Percentiles rank a stretch among this genome's conserved stretches.
These are phyloP conservation scores for Drosophila vallismaia DNA, from an alignment of 2,888 invertebrate species.

Conservation along the genomic window DNA sequence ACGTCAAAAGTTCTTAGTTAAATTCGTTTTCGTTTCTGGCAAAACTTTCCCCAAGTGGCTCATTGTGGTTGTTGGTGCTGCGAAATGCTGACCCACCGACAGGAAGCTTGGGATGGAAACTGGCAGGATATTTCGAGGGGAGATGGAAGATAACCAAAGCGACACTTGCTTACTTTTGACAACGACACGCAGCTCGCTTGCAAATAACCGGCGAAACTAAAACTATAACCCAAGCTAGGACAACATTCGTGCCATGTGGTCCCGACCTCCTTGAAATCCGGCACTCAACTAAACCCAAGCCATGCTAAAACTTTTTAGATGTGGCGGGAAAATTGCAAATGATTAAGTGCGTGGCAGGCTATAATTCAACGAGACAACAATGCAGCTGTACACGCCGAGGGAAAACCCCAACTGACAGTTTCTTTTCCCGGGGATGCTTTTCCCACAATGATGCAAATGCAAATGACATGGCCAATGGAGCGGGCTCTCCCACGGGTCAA, in stretches of 20 bases:
- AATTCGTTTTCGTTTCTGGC: slow-evolving; percentile 60
- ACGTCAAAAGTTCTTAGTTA: slow-evolving; percentile 78
- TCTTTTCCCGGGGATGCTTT: slow-evolving; percentile 1
- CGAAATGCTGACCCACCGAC: slow-evolving; percentile 70
- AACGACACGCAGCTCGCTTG: slow-evolving; percentile 54
- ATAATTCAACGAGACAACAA: slow-evolving; percentile 76
- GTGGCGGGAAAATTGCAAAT: slow-evolving; percentile 74
- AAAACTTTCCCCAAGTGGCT: slow-evolving; percentile 73
- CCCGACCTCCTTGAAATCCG: slow-evolving; percentile 56
- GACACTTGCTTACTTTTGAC: slow-evolving; percentile 65
- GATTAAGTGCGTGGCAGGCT: slow-evolving; percentile 72
- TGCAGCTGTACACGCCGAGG: slow-evolving; percentile 21
- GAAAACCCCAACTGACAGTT: slow-evolving; percentile 14
- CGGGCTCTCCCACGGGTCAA: slow-evolving; percentile 12
- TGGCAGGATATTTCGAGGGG: neutral
- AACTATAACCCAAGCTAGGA: slow-evolving; percentile 30
- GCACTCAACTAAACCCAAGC: slow-evolving; percentile 43
- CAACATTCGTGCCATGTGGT: slow-evolving; percentile 46
- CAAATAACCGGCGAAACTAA: slow-evolving; percentile 27
- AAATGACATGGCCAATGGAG: slow-evolving; percentile 63
- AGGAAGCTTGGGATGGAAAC: slow-evolving; percentile 4
- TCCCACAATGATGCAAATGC: slow-evolving; percentile 40
- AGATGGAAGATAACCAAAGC: slow-evolving; percentile 49
- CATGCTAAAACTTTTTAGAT: slow-evolving; percentile 72
- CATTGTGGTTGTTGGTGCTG: slow-evolving; percentile 65